Percentiles rank a stretch among this genome's conserved stretches.
phyloP scores from a whole-genome alignment of 2,797 vertebrate species.

The Bradypodion ventrale region DNA sequence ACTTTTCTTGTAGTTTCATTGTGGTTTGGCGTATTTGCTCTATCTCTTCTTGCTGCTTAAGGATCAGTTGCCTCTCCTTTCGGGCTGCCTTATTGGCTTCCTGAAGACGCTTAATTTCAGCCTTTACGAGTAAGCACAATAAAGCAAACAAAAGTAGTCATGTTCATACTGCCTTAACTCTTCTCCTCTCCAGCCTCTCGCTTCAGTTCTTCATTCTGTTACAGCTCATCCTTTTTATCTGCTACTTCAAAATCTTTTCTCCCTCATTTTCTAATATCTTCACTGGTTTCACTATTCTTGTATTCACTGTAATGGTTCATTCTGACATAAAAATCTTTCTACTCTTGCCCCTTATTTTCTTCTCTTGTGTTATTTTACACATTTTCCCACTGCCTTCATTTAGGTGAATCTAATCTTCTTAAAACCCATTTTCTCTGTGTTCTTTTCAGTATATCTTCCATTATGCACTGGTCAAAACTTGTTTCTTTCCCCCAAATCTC shows the following conservation, averaged over 20 bases:
- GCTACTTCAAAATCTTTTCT: background rate
- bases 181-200: background rate
- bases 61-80: constrained; percentile 91
- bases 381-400: background rate
- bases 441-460: background rate
- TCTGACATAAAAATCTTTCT: background rate
- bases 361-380: background rate
- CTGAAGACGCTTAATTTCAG: constrained; percentile 96
- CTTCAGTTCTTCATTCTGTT: background rate
- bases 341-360: background rate
- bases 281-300: background rate
- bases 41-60: constrained; percentile 97
- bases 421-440: background rate
- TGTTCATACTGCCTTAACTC: background rate
- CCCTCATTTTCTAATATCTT: background rate
- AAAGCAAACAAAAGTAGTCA: background rate
- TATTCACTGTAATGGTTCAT: background rate
- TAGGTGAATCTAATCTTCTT: background rate
- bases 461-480: background rate
- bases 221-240: background rate
- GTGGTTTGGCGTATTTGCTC: constrained; percentile 93
- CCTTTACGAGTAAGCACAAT: constrained; percentile 74
- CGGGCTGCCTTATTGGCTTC: constrained; percentile 95
- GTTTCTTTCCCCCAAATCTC: background rate
- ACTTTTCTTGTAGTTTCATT: constrained; percentile 89